phyloP scores from a whole-genome alignment of 2,888 invertebrate genomes.

The Pammene fasciana region DNA sequence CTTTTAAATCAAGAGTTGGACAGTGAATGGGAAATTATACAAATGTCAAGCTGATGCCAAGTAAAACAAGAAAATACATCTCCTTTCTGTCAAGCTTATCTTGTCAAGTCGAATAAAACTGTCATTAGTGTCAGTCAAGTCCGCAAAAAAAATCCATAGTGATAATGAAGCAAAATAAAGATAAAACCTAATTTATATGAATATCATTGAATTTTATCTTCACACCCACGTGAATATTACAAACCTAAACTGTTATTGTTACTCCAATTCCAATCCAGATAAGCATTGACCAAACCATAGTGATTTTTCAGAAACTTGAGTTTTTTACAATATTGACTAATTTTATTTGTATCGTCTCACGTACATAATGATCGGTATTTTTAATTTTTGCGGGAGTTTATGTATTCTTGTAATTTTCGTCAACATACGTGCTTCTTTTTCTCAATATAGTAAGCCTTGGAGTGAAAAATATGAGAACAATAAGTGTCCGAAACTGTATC shows the following conservation, averaged over 20 bases:
- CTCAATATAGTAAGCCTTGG: constrained; percentile 76
- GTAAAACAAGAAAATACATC: constrained; percentile 23
- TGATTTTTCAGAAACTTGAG: constrained; percentile 41
- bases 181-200: constrained; percentile 42
- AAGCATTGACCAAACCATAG: constrained; percentile 27
- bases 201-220: constrained; percentile 52
- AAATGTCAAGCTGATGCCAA: constrained; percentile 13
- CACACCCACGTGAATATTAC: constrained; percentile 59
- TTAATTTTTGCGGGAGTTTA: constrained; percentile 47
- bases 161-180: constrained; percentile 42
- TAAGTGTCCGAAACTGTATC: constrained; percentile 81
- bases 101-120: constrained; percentile 19
- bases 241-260: constrained; percentile 56
- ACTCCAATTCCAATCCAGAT: constrained; percentile 53
- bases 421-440: constrained; percentile 59
- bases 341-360: constrained; percentile 21
- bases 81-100: constrained; percentile 3
- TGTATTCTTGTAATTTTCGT: constrained; percentile 58
- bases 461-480: constrained; percentile 77
- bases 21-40: constrained; percentile 14
- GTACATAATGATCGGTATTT: constrained; percentile 33
- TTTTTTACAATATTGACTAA: constrained; percentile 39
- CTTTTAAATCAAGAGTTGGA: background rate
- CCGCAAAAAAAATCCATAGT: constrained; percentile 36
- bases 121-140: too few species aligned